A percentile compares a stretch with the other conserved stretches of the same genome.
Evolutionary conservation across 2,113 vertebrate genomes (phyloP).

Genomic region (Spheniscus mendiculus): DNA sequence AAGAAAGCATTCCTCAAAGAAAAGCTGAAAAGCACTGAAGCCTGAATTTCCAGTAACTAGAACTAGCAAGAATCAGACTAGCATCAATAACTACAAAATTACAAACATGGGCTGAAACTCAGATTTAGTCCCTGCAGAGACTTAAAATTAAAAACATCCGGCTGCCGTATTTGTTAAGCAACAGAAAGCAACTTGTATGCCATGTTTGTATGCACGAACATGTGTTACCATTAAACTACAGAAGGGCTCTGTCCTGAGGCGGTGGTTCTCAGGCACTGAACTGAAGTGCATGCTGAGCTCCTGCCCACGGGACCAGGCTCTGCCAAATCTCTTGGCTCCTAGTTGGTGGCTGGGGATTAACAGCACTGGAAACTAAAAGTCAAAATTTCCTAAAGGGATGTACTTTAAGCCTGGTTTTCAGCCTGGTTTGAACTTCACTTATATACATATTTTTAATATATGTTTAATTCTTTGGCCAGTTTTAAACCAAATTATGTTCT

Average conservation of each 20-base stretch:
- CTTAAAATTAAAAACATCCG: background rate
- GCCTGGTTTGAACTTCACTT: background rate
- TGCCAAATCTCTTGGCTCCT: background rate
- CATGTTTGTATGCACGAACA: fast-evolving
- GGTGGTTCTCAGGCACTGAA: background rate
- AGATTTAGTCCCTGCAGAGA: background rate
- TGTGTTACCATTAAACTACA: background rate
- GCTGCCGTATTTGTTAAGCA: background rate
- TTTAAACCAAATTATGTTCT: background rate
- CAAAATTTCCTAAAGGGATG: background rate
- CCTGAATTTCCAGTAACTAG: background rate
- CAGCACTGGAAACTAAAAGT: background rate
- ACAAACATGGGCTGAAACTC: background rate
- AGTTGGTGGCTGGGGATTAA: background rate
- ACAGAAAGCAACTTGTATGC: background rate
- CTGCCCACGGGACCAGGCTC: background rate
- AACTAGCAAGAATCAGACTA: background rate
- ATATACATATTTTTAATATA: background rate
- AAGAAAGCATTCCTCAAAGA: background rate
- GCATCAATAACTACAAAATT: background rate
- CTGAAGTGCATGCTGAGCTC: background rate
- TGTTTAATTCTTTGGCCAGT: background rate
- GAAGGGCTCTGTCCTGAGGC: background rate
- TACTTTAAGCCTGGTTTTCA: background rate
- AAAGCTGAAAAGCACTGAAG: background rate